These are phyloP conservation scores for Littorina saxatilis DNA, from an alignment of 1,140 invertebrate genomes.

Conservation along the genomic window DNA sequence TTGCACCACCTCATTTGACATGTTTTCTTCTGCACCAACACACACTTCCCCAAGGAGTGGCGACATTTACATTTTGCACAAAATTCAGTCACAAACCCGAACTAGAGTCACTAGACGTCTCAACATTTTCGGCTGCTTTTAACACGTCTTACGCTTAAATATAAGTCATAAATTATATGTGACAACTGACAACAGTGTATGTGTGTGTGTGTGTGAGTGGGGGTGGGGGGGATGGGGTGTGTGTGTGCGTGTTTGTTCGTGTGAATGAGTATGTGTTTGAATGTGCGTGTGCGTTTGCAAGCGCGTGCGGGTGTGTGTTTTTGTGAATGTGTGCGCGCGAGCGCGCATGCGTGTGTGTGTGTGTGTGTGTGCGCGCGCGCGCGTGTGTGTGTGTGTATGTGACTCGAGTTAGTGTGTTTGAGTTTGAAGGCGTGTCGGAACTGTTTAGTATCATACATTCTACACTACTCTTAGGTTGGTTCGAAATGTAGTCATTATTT, in stretches of 20 bases:
- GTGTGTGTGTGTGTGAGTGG: not conserved
- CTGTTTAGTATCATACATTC: not conserved
- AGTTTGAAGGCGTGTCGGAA: not conserved
- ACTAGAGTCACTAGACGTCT: conserved; percentile 7
- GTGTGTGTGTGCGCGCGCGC: not conserved
- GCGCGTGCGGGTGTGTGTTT: too few relatives aligned
- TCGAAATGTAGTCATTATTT: too few relatives aligned
- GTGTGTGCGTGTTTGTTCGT: not conserved
- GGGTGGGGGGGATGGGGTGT: not conserved
- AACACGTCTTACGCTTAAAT: not conserved
- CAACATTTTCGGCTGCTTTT: not conserved
- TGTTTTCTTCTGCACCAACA: too few relatives aligned
- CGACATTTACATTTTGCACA: too few relatives aligned
- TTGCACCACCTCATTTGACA: too few relatives aligned
- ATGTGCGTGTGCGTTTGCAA: not conserved
- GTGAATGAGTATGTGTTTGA: not conserved
- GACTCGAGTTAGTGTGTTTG: not conserved
- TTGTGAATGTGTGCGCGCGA: not conserved
- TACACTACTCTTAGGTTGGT: too few relatives aligned
- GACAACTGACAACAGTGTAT: not conserved
- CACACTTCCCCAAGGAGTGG: too few relatives aligned
- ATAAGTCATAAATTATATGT: too few relatives aligned
- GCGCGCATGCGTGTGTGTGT: not conserved
- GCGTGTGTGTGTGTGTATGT: not conserved
- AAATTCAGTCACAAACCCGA: too few relatives aligned